Base-by-base conservation (phyloP, 1,140 invertebrate genomes). In the Habropoda laboriosa region DNA sequence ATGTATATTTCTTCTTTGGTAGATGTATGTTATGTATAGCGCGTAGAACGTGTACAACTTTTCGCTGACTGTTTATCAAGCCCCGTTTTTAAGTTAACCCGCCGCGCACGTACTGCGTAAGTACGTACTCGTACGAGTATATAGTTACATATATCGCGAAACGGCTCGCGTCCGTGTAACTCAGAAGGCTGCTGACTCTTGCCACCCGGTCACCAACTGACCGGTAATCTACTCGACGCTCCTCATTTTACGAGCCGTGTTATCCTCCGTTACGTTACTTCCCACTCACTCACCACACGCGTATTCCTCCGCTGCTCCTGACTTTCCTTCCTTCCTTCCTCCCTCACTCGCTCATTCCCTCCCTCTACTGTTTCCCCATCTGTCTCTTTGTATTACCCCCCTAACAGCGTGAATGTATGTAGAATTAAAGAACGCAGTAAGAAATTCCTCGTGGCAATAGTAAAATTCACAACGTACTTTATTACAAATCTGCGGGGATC, bases 381-480 rank as follows among this genome's bases (percentile, higher is more conserved):
- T n/a, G n/a, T n/a, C n/a, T n/a, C n/a, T n/a, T n/a, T n/a, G n/a
- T n/a, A n/a, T n/a, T n/a, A n/a, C n/a, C n/a, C n/a, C n/a, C n/a
- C n/a, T n/a, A n/a, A n/a, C n/a, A n/a, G n/a, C n/a, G n/a, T n/a
- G n/a, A n/a, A n/a, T n/a, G n/a, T n/a, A n/a, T n/a, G n/a, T n/a
- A n/a, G n/a, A n/a, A n/a, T n/a, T n/a, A n/a, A n/a, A n/a, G n/a
- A n/a, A n/a, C n/a, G n/a, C n/a, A n/a, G n/a, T n/a, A n/a, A 30
- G 27, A 16, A 63, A 64, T 16, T 5, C n/a, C 7, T 13, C 10
- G 6, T 4, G 24, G 13, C 12, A 55, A 51, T 57, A 51, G 61
- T 66, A 82, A 85, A 83, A 83, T 88, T 83, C 83, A 86, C 86
- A 88, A 89, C 86, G 77, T 89, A 79, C 77, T 89, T 88, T 89